A percentile compares a stretch with the other conserved stretches of the same genome.
phyloP scores from a whole-genome alignment of 1,140 invertebrate genomes.

The Brachionus koreanus region DNA sequence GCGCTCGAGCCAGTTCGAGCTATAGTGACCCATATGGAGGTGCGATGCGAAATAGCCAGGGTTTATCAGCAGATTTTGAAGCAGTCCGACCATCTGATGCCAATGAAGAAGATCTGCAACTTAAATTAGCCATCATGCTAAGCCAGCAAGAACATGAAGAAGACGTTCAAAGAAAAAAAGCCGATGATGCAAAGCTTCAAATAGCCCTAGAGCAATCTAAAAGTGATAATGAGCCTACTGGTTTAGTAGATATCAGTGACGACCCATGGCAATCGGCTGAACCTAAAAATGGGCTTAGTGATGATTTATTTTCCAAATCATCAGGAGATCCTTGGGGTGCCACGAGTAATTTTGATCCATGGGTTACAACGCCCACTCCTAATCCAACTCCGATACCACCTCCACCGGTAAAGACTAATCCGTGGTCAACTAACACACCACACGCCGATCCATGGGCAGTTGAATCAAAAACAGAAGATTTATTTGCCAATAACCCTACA shows the following conservation, averaged over 20 bases:
- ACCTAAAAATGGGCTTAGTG: not conserved
- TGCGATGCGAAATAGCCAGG: not conserved
- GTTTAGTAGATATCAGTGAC: not conserved
- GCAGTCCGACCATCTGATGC: slow-evolving; percentile 4
- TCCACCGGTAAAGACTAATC: not conserved
- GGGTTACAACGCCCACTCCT: not conserved
- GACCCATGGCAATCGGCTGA: slow-evolving; percentile 15
- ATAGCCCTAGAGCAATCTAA: slow-evolving; percentile 41
- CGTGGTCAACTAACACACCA: not conserved
- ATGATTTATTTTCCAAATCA: slow-evolving; percentile 2
- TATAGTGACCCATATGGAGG: slow-evolving; percentile 31
- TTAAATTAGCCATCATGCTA: slow-evolving; percentile 24
- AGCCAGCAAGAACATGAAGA: slow-evolving; percentile 44
- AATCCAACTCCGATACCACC: not conserved
- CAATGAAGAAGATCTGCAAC: slow-evolving; percentile 39
- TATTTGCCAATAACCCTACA: not conserved
- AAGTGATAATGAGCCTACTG: not conserved
- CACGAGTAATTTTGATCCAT: not conserved
- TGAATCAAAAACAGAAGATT: not conserved
- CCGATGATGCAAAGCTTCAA: slow-evolving; percentile 21
- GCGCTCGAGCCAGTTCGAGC: not conserved
- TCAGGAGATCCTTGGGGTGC: not conserved
- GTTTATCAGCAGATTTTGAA: not conserved
- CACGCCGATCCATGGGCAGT: not conserved
- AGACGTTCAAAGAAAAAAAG: slow-evolving; percentile 6